Percentiles rank a stretch among this genome's conserved stretches.
phyloP scores from a whole-genome alignment of 2,797 vertebrate species.

The Acanthis flammea region DNA sequence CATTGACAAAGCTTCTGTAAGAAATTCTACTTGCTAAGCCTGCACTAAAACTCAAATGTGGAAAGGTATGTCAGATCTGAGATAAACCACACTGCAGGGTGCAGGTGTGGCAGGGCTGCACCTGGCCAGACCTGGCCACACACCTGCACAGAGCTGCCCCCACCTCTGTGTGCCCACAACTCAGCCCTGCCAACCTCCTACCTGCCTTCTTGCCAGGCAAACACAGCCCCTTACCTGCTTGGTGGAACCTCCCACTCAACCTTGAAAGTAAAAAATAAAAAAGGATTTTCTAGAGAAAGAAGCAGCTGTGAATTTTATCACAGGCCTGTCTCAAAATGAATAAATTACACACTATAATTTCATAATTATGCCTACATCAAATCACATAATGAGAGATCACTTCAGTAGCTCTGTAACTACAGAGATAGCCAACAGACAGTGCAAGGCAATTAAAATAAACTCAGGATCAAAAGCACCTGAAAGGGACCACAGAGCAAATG shows the following conservation, averaged over 20 bases:
- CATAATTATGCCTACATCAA: slow-evolving; percentile 22
- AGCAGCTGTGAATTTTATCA: slow-evolving; percentile 25
- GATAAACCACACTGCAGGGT: not conserved
- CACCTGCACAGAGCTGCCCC: not conserved
- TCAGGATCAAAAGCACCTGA: not conserved
- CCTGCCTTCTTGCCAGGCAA: not conserved
- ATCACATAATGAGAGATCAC: not conserved
- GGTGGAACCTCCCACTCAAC: not conserved
- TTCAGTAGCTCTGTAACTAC: not conserved
- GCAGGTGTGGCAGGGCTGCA: not conserved
- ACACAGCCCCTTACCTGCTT: not conserved
- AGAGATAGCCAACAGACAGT: not conserved
- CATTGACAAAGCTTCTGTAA: not conserved
- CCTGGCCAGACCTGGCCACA: not conserved
- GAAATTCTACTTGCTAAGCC: not conserved
- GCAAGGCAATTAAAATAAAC: not conserved
- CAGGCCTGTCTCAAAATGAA: slow-evolving; percentile 19
- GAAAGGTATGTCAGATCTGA: not conserved
- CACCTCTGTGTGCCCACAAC: not conserved
- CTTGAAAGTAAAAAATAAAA: not conserved
- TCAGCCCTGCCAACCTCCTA: not conserved
- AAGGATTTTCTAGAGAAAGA: not conserved
- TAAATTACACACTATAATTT: slow-evolving; percentile 34
- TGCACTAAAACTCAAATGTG: not conserved
- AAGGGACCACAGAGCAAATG: not conserved